Base-by-base conservation (phyloP, 1,140 invertebrate genomes). In the Apocrypta bakeri region DNA sequence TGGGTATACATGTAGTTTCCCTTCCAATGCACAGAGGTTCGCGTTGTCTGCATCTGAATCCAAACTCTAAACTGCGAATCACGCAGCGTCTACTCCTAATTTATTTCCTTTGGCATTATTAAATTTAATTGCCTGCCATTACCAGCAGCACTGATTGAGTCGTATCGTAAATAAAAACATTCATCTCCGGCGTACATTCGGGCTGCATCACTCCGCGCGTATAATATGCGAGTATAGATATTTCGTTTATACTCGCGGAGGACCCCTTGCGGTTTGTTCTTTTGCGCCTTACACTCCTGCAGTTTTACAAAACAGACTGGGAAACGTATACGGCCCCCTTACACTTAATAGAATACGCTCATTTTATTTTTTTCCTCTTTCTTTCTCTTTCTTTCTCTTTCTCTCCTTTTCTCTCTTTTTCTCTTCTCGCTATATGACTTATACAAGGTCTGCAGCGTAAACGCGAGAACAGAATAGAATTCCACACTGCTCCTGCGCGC, bases 311-410 rank as follows among this genome's bases (percentile, higher is more conserved):
- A 76, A 48, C 24, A 24, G 74, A 6, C 63, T 2, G 66, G 31
- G 79, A 61, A 69, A 72, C 69, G 61, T 63, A 61, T 80, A 68
- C 64, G 40, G 21, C 14, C 77, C 29, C 66, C 84, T 88, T 85
- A 83, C 87, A 89, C 88, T 86, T 92, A 92, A 92, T 91, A 91
- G 90, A 92, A 91, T 90, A 91, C 86, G 86, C 25, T 88, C 88
- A 90, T 91, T 91, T 90, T 86, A 90, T 89, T 89, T 89, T 86
- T 90, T 88, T 87, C 88, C 84, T 88, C 12, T 88, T 85, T 85
- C 84, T 80, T 12, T 64, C 24, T 64, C 33, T 37, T 9, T 48
- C 42, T 48, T 2, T 48, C 42, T 48, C 42, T 48, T 17, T 12
- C 42, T 56, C 48, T 21, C 48, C 12, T 88, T 85, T 85, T 83